These are phyloP conservation scores for Pseudomyrmex pallidus DNA, from an alignment of 1,140 invertebrate genomes.

Conservation along the genomic window DNA sequence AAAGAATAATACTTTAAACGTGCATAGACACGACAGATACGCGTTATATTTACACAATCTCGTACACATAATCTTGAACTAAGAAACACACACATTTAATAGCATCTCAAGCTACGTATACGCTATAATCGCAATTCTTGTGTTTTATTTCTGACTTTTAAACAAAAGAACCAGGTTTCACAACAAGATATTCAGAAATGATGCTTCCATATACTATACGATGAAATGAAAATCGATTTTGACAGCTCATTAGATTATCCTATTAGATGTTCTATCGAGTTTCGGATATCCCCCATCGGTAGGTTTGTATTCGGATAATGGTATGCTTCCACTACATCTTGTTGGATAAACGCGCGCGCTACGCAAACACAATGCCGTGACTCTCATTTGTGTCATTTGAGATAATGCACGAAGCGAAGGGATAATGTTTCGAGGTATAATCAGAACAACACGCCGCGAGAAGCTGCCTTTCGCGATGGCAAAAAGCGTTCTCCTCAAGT, in stretches of 20 bases:
- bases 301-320: conserved; percentile 25
- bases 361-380: conserved; percentile 16
- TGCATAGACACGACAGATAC: no score
- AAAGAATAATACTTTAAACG: no score
- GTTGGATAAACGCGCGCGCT: conserved; percentile 1
- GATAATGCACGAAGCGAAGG: conserved; percentile 28
- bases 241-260: conserved; percentile 23
- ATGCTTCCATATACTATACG: not conserved
- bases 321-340: conserved; percentile 15
- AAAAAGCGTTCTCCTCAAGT: not conserved
- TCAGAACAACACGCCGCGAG: not conserved
- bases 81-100: no score
- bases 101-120: no score
- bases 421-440: conserved; percentile 38
- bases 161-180: no score
- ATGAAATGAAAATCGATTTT: not conserved
- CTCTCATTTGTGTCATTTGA: conserved; percentile 31
- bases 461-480: not conserved
- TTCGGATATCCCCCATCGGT: conserved; percentile 18
- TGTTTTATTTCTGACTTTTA: no score
- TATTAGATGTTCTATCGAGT: conserved; percentile 20
- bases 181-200: not conserved
- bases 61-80: no score
- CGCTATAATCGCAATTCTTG: no score
- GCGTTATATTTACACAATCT: no score